phyloP scores from a whole-genome alignment of 1,140 invertebrate genomes.

The Aphis craccivora region DNA sequence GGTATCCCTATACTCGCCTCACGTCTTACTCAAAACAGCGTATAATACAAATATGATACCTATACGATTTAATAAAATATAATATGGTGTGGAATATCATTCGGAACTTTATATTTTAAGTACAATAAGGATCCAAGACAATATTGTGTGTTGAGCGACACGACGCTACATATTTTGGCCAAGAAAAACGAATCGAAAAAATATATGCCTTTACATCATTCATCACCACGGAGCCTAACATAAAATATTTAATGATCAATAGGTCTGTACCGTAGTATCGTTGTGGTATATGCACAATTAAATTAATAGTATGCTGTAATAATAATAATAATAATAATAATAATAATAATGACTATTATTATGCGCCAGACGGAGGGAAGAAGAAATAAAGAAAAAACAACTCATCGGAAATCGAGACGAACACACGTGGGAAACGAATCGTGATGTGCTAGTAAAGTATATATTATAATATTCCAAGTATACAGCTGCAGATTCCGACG shows the following conservation, averaged over 20 bases:
- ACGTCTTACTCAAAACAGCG: too few species aligned
- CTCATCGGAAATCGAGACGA: background rate
- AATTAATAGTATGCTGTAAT: background rate
- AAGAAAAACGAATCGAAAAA: background rate
- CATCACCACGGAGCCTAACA: background rate
- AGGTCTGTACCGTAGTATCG: background rate
- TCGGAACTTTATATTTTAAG: background rate
- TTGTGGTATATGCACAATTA: background rate
- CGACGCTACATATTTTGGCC: background rate
- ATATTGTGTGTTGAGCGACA: background rate
- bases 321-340: background rate
- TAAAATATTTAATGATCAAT: background rate
- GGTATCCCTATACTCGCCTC: too few species aligned
- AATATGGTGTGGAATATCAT: too few species aligned
- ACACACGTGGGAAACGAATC: background rate
- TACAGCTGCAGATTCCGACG: background rate
- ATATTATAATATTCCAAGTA: background rate
- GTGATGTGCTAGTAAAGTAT: background rate
- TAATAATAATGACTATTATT: background rate
- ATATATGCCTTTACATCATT: background rate
- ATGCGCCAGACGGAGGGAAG: background rate
- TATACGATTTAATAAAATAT: too few species aligned
- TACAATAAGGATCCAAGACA: background rate
- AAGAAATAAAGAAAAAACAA: background rate
- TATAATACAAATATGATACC: too few species aligned